These are phyloP conservation scores for Phylloscopus collybita DNA, from an alignment of 2,797 vertebrate genomes.

Conservation along the genomic window DNA sequence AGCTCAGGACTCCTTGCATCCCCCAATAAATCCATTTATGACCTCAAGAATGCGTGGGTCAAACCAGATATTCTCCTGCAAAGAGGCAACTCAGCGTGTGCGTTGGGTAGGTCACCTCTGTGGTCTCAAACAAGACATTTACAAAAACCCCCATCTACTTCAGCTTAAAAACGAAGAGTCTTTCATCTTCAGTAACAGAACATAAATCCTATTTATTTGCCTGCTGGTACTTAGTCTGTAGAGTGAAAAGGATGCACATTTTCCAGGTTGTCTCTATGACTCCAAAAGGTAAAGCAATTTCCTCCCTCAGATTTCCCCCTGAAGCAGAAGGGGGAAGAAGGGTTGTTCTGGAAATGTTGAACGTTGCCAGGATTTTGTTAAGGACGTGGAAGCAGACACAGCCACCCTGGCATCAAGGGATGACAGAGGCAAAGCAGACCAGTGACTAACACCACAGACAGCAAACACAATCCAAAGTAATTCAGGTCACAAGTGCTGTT, in stretches of 20 bases:
- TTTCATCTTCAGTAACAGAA: neutral
- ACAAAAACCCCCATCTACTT: neutral
- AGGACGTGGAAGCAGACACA: neutral
- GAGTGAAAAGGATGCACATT: neutral
- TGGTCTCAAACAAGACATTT: neutral
- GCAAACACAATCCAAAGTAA: neutral
- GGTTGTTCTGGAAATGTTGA: neutral
- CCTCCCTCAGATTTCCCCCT: neutral
- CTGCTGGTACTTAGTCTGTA: neutral
- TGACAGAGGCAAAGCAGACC: neutral
- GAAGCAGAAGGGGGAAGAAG: neutral
- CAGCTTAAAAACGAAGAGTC: neutral
- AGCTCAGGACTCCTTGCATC: neutral
- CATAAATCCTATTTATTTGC: neutral
- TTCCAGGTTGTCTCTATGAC: neutral
- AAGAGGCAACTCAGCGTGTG: neutral
- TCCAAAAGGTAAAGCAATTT: neutral
- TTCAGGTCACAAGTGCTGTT: conserved; percentile 3
- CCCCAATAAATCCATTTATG: neutral
- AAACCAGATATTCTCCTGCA: neutral
- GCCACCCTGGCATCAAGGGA: neutral
- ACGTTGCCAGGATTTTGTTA: neutral
- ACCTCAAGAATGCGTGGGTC: neutral
- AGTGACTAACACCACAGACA: neutral
- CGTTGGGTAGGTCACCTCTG: fast-evolving